A percentile compares a stretch with the other conserved stretches of the same genome.
These are phyloP conservation scores for Tenebrio molitor DNA, from an alignment of 1,140 invertebrate genomes.

Conservation along the genomic window DNA sequence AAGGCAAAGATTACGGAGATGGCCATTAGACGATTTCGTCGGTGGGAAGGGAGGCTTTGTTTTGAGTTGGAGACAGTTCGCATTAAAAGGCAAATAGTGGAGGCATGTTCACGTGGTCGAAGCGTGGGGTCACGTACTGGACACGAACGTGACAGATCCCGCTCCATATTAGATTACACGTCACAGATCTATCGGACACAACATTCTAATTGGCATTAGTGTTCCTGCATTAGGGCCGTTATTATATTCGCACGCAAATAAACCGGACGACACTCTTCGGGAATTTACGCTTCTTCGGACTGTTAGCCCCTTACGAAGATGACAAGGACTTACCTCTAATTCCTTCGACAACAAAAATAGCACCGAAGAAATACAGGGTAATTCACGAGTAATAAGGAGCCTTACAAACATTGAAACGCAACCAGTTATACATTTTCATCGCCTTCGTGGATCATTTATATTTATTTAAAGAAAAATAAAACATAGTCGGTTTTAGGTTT, in stretches of 20 bases:
- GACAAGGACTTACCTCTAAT: no score
- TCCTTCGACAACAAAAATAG: no score
- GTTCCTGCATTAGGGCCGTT: conserved; percentile 54
- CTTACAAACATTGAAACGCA: no score
- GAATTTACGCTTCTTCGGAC: no score
- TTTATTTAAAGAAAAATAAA: no score
- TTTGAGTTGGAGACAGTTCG: conserved; percentile 44
- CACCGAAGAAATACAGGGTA: no score
- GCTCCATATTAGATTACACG: conserved; percentile 64
- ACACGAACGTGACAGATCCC: conserved; percentile 63
- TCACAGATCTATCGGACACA: conserved; percentile 59
- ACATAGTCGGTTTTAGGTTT: no score
- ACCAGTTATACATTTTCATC: no score
- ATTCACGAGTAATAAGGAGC: no score
- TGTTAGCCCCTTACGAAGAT: no score
- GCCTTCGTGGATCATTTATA: no score
- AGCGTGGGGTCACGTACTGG: conserved; percentile 62
- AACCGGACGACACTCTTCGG: no score
- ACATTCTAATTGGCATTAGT: conserved; percentile 59
- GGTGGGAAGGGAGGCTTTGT: conserved; percentile 6
- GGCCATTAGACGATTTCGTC: conserved; percentile 40
- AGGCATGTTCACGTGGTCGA: conserved; percentile 62
- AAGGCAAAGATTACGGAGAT: conserved; percentile 7
- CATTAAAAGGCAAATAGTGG: conserved; percentile 62
- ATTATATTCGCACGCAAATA: conserved; percentile 30